Evolutionary conservation across 2,797 vertebrate genomes (phyloP), one percentile per base, ranked within the genome.

Genomic region (Rhabdophis nuchalis): DNA sequence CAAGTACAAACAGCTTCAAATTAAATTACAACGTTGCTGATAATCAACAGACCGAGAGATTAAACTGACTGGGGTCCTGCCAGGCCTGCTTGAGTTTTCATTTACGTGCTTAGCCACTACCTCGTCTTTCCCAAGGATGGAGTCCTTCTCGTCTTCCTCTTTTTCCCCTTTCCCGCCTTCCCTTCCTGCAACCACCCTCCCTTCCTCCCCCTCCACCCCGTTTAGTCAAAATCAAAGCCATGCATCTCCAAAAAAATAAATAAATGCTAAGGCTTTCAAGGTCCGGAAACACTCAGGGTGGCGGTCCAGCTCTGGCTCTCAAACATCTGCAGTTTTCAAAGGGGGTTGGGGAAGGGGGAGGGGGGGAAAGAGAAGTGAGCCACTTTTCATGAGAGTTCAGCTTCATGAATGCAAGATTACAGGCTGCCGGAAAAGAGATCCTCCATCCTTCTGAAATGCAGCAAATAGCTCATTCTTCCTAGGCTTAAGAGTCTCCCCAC

Each of bases 21-120:
- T 96, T 95, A 97, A 97, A 96, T 96, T 96, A 96, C 94, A 96
- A 95, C 94, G 41, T 89, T 93, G 94, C 95, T 95, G 96, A 96
- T 96, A 96, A 96, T 95, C 95, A 96, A 94, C 94, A 96, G 94
- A 95, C 92, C 86, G 61, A 88, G 50, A 95, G 92, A 97, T 97
- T 95, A 96, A 96, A 94, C 92, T 94, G 96, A 95, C 94, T 95
- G 95, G 95, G 93, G 92, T 94, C 60, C 91, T 95, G 95, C 94
- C 95, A 95, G 93, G 90, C 94, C 50, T 93, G 95, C 95, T 91
- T 95, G 94, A 94, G 91, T 93, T 96, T 97, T 95, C 95, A 93
- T 96, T 96, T 96, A 95, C 91, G 86, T 95, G 18, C 94, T 94
- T 96, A 91, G 93, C 64, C 90, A 86, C 93, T 93, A 92, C 94